Evolutionary conservation across 2,888 invertebrate genomes (phyloP).

Genomic region (Coelopa pilipes): DNA sequence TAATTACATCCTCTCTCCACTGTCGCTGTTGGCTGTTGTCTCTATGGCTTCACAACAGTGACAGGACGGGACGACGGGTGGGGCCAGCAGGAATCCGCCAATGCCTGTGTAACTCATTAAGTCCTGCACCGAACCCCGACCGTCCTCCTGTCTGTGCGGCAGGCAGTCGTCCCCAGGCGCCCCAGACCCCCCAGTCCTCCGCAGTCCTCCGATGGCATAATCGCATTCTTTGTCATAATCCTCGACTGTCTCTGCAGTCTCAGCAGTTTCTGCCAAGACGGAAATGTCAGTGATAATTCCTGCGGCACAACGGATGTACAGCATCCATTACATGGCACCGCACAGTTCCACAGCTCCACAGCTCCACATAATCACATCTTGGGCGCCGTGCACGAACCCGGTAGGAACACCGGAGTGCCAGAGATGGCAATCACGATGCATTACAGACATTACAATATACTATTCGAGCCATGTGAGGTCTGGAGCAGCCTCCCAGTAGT

Average conservation of each 20-base stretch:
- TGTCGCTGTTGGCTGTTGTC: not conserved
- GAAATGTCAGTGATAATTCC: constrained; percentile 51
- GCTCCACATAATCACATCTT: constrained; percentile 27
- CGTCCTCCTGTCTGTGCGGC: constrained; percentile 1
- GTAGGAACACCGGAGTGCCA: not conserved
- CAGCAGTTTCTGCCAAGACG: constrained; percentile 37
- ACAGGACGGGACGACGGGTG: not conserved
- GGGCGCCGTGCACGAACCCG: not conserved
- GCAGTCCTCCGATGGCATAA: constrained; percentile 10
- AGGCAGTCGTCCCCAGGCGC: not conserved
- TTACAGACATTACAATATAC: not conserved
- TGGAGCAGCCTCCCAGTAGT: not conserved
- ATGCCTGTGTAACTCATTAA: not conserved
- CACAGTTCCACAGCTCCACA: constrained; percentile 7
- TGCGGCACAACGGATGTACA: constrained; percentile 45
- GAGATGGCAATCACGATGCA: too few relatives aligned
- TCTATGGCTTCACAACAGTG: not conserved
- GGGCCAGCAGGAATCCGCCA: not conserved
- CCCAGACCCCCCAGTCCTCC: not conserved
- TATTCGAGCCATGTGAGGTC: not conserved
- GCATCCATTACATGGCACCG: constrained; percentile 15
- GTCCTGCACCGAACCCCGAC: too few relatives aligned
- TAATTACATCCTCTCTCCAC: constrained; percentile 30
- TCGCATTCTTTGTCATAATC: constrained; percentile 32
- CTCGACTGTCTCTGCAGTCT: constrained; percentile 23